Conservation (phyloP, 2,113 vertebrate species). For the Festucalex cinctus region DNA sequence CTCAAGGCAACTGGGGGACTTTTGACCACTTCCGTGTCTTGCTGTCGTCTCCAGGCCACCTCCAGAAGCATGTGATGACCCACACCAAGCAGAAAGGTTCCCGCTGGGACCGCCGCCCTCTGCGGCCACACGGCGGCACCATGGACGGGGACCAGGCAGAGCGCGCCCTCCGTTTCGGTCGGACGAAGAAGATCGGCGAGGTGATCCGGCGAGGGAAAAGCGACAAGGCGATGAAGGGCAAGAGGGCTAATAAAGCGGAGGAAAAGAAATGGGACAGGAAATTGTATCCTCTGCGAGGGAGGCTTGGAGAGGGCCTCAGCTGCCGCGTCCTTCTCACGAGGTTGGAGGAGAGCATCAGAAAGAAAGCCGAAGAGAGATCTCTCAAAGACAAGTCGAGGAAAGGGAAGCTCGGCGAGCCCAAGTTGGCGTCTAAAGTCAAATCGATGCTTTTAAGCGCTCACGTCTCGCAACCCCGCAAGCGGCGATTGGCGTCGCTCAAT, state of each 20-base stretch:
- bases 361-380: constrained; percentile 27
- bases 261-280: constrained; percentile 82
- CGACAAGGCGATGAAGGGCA: constrained; percentile 30
- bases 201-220: constrained; percentile 38
- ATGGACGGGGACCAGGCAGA: constrained; percentile 65
- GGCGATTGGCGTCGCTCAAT: constrained; percentile 90
- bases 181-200: constrained; percentile 64
- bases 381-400: constrained; percentile 39
- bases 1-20: not conserved
- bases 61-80: constrained; percentile 78
- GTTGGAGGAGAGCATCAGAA: constrained; percentile 66
- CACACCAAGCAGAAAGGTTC: constrained; percentile 71
- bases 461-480: constrained; percentile 80
- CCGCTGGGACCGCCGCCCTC: constrained; percentile 54
- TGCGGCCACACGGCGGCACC: constrained; percentile 67
- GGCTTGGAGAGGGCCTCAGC: constrained; percentile 65
- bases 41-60: constrained; percentile 51
- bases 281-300: constrained; percentile 85
- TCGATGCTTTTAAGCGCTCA: constrained; percentile 34
- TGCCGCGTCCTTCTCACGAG: constrained; percentile 88
- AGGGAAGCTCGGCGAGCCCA: constrained; percentile 29
- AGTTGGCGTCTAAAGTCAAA: constrained; percentile 42
- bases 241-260: constrained; percentile 36
- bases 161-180: constrained; percentile 63
- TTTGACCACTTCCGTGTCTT: not conserved